A percentile compares a stretch with the other conserved stretches of the same genome.
Conservation (phyloP, 2,797 vertebrate genomes). For the Xenopus petersii region DNA sequence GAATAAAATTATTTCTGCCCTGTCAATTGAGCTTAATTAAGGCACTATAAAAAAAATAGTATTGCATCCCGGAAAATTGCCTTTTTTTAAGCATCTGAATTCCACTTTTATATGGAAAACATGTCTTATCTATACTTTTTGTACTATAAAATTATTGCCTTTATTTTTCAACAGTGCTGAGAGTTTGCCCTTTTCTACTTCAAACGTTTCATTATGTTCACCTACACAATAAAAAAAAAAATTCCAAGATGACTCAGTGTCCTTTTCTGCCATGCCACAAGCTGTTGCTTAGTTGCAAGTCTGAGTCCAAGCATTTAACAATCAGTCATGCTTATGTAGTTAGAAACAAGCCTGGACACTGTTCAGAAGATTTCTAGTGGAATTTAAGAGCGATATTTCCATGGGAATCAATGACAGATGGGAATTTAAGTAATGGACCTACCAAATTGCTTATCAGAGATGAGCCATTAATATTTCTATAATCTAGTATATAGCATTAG, state of each 20-base stretch:
- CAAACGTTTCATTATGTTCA: not conserved
- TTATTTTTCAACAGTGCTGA: not conserved
- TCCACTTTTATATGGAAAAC: too few species aligned
- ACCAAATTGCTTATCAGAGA: slow-evolving; percentile 26
- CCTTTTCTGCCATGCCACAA: slow-evolving; percentile 12
- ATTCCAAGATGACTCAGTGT: slow-evolving; percentile 9
- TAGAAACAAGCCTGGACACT: slow-evolving; percentile 7
- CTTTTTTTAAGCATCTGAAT: too few species aligned
- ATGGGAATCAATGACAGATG: slow-evolving; percentile 20
- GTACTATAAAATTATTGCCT: not conserved
- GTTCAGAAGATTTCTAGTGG: slow-evolving; percentile 20
- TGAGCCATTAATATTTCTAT: slow-evolving; percentile 21
- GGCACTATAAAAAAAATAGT: too few species aligned
- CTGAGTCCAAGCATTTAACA: slow-evolving; percentile 15
- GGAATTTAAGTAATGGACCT: slow-evolving; percentile 20
- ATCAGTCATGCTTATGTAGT: slow-evolving; percentile 23
- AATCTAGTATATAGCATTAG: slow-evolving; percentile 21
- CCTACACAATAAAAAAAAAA: not conserved
- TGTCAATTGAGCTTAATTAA: too few species aligned
- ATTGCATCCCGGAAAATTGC: too few species aligned
- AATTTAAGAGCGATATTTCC: slow-evolving; percentile 20
- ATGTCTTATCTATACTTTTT: too few species aligned
- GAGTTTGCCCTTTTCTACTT: slow-evolving; percentile 1
- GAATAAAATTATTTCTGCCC: too few species aligned
- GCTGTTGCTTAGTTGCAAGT: slow-evolving; percentile 11